Evolutionary conservation across 2,888 invertebrate genomes (phyloP).

Genomic region (Tipula helvola): DNA sequence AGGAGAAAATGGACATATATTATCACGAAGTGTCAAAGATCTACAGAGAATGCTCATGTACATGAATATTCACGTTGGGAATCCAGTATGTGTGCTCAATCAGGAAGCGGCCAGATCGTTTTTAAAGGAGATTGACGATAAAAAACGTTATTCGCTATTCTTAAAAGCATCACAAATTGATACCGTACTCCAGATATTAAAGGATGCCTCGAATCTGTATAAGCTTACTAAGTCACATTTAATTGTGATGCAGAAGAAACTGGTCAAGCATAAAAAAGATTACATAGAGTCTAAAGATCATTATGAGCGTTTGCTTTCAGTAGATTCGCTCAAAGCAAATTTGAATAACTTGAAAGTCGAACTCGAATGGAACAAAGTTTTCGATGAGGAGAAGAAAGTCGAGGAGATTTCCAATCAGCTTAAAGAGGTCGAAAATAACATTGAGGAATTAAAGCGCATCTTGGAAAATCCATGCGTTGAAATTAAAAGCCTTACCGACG

Average conservation of each 20-base stretch:
- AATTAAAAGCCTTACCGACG: not conserved
- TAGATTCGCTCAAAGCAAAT: constrained; percentile 25
- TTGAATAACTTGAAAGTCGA: constrained; percentile 25
- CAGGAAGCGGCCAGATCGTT: constrained; percentile 89
- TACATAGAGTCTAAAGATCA: not conserved
- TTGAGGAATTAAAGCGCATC: constrained; percentile 15
- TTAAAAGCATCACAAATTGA: constrained; percentile 30
- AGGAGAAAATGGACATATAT: constrained; percentile 43
- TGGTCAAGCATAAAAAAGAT: constrained; percentile 11
- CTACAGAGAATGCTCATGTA: constrained; percentile 54
- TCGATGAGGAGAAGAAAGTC: constrained; percentile 30
- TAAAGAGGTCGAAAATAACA: constrained; percentile 19
- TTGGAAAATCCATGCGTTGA: not conserved
- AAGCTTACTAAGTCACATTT: not conserved
- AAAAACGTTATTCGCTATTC: constrained; percentile 29
- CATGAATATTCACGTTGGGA: constrained; percentile 84
- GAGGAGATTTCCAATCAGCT: constrained; percentile 32
- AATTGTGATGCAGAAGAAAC: constrained; percentile 15
- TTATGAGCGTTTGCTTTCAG: constrained; percentile 18
- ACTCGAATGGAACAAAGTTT: constrained; percentile 31
- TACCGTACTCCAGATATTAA: constrained; percentile 23
- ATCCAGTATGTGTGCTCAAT: constrained; percentile 87
- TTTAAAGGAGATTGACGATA: constrained; percentile 33
- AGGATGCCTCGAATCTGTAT: constrained; percentile 19
- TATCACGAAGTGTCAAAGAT: constrained; percentile 60